Evolutionary conservation across 2,113 vertebrate species (phyloP), one percentile per base, ranked within the genome.

Genomic region (Coregonus clupeaformis): DNA sequence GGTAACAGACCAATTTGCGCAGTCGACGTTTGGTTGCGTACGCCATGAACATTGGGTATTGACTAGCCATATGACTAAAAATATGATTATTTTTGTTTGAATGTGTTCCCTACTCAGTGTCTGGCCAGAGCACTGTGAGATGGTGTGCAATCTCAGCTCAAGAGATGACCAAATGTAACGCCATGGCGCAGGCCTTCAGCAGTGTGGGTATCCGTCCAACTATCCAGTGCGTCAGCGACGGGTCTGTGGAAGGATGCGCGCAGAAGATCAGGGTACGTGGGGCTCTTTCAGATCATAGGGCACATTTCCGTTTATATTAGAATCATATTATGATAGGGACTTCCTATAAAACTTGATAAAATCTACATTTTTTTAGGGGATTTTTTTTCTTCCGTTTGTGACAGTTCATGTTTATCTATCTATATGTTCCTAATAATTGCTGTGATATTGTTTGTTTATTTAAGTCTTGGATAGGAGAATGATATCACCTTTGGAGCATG

Each of bases 61-160:
- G 49, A 55, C 13, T 20, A 55, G 18, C 49, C 49, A 55, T 20
- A 1, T 4, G 18, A 55, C 52, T 11, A 55, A 55, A 5, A 55
- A 55, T 0, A 5, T 5, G 18, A 12, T 55, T 20, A 20, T 4
- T 55, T 18, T 5, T 20, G 52, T 55, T 18, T 18, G 52, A 18
- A 55, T 55, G 52, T 42, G 20, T 20, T 0, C 16, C 73, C 69
- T 29, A 24, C 29, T 0, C 88, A 94, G 93, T 20, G 1, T 71
- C 86, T 0, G 0, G 85, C 6, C 27, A 88, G 79, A 80, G 76
- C 52, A 84, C 80, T 60, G 2, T 95, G 63, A 87, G 89, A 1
- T 95, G 94, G 94, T 95, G 94, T 73, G 88, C 90, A 0, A 64
- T 84, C 59, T 95, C 94, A 0, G 72, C 91, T 1, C 69, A 75